A percentile compares a stretch with the other conserved stretches of the same genome.
Evolutionary conservation across 2,113 vertebrate genomes (phyloP).

Genomic region (Semnornis frantzii): DNA sequence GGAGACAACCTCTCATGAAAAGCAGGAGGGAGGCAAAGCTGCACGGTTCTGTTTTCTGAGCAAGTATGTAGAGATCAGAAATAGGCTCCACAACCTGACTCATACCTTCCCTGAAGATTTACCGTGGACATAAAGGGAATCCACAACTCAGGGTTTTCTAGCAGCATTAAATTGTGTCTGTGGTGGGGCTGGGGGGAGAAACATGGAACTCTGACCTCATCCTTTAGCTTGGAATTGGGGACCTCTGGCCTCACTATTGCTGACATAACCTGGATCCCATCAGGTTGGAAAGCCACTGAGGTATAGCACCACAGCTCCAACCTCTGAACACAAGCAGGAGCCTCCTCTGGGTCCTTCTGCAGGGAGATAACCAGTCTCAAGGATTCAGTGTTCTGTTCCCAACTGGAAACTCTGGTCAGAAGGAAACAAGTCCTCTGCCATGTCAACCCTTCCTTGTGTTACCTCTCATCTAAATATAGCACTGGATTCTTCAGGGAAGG

Average conservation of each 20-base stretch:
- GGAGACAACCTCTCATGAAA: background rate
- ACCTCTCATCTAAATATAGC: background rate
- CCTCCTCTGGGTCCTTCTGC: fast-evolving
- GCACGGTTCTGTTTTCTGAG: background rate
- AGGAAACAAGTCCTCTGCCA: background rate
- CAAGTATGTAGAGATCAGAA: background rate
- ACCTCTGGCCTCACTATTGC: background rate
- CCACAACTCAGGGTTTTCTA: background rate
- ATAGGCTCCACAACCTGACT: background rate
- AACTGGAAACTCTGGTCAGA: background rate
- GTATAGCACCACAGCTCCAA: background rate
- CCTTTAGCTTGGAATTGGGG: background rate
- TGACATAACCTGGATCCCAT: background rate
- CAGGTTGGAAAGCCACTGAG: background rate
- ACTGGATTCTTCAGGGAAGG: background rate
- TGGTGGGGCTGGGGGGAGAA: background rate
- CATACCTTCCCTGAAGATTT: background rate
- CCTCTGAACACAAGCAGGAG: background rate
- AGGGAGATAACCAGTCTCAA: background rate
- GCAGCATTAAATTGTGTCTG: fast-evolving
- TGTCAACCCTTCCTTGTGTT: background rate
- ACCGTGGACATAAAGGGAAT: background rate
- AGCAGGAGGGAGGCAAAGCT: background rate
- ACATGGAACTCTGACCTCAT: background rate
- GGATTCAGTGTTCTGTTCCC: background rate